These are phyloP conservation scores for Brassicogethes aeneus DNA, from an alignment of 2,888 invertebrate species.

Conservation along the genomic window DNA sequence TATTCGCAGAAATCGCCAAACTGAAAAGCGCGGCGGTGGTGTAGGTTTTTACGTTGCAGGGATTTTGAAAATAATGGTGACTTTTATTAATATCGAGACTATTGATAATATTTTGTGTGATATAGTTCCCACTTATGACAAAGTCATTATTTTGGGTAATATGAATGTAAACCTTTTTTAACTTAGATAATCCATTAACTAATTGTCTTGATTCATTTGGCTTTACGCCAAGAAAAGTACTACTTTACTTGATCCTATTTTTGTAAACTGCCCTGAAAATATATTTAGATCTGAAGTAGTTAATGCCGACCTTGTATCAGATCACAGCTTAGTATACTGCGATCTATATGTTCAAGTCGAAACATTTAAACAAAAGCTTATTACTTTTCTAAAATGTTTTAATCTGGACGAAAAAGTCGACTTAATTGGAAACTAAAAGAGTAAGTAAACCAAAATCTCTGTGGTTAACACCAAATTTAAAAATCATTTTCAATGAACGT, in stretches of 20 bases:
- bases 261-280: neutral
- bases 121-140: neutral
- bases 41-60: constrained; percentile 1
- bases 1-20: too few species aligned
- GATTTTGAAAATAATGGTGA: neutral
- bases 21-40: too few species aligned
- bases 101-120: neutral
- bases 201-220: constrained; percentile 1
- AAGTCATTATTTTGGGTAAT: neutral
- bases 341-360: too few species aligned
- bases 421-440: neutral
- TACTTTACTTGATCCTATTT: neutral
- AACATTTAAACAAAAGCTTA: too few species aligned
- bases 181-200: too few species aligned
- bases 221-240: neutral
- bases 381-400: too few species aligned
- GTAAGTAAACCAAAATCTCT: too few species aligned
- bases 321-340: too few species aligned
- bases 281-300: too few species aligned
- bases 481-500: neutral
- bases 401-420: neutral
- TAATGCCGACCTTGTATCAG: too few species aligned
- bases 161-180: neutral
- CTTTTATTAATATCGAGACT: neutral
- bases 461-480: constrained; percentile 1